Percentiles rank a stretch among this genome's conserved stretches.
phyloP scores from a whole-genome alignment of 2,888 invertebrate species.

The Apamea epomidion region DNA sequence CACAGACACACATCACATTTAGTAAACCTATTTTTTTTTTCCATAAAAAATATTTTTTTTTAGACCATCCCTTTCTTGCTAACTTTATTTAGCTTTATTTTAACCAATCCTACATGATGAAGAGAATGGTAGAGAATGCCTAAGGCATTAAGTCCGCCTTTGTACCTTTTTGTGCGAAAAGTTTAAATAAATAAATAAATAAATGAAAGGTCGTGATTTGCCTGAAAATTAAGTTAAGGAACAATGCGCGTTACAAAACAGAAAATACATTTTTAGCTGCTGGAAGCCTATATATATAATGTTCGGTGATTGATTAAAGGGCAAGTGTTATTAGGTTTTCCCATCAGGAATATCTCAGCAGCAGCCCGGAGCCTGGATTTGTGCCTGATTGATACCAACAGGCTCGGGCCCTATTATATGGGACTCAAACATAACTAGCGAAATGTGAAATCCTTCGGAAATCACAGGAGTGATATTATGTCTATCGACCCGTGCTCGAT shows the following conservation, averaged over 20 bases:
- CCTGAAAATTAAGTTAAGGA: neutral
- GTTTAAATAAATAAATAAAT: too few relatives aligned
- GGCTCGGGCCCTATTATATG: too few relatives aligned
- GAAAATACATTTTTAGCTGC: constrained; percentile 14
- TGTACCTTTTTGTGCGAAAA: too few relatives aligned
- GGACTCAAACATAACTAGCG: neutral
- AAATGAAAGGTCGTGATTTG: too few relatives aligned
- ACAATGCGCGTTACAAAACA: neutral
- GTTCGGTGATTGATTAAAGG: constrained; percentile 15
- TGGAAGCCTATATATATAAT: constrained; percentile 7
- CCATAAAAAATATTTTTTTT: neutral
- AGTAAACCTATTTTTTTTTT: neutral
- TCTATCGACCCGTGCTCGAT: neutral
- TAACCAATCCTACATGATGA: neutral
- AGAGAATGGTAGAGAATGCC: too few relatives aligned
- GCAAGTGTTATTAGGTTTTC: neutral
- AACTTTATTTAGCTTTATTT: neutral
- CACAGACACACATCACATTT: too few relatives aligned
- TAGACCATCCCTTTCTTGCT: neutral
- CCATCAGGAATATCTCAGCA: too few relatives aligned
- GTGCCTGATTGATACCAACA: neutral
- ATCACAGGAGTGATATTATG: neutral
- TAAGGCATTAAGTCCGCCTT: too few relatives aligned
- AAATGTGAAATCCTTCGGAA: neutral
- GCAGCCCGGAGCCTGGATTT: too few relatives aligned